These are phyloP conservation scores for Apis mellifera DNA, from an alignment of 1,140 invertebrate genomes.

Conservation along the genomic window Amel_HAv3.1 CM009944.2:8084501-8085000, in stretches of 20 bases:
- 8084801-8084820: not conserved
- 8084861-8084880: not conserved
- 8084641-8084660: constrained; percentile 86
- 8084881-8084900: not conserved
- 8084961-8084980: constrained; percentile 21
- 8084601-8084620: constrained; percentile 89
- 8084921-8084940: constrained; percentile 42
- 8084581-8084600: constrained; percentile 91
- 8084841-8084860: not conserved
- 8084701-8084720: not conserved
- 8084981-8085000: not conserved
- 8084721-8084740: not conserved
- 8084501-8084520: constrained; percentile 90
- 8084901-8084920: constrained; percentile 20
- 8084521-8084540: constrained; percentile 90
- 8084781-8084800: not conserved
- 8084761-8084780: not conserved
- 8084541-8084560: constrained; percentile 93
- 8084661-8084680: constrained; percentile 90
- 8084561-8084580: constrained; percentile 94
- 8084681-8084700: constrained; percentile 75
- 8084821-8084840: not conserved
- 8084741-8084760: not conserved
- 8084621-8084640: constrained; percentile 88
- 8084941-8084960: not conserved